phyloP scores from a whole-genome alignment of 2,888 invertebrate species.

The Holacanthella duospinosa region DNA sequence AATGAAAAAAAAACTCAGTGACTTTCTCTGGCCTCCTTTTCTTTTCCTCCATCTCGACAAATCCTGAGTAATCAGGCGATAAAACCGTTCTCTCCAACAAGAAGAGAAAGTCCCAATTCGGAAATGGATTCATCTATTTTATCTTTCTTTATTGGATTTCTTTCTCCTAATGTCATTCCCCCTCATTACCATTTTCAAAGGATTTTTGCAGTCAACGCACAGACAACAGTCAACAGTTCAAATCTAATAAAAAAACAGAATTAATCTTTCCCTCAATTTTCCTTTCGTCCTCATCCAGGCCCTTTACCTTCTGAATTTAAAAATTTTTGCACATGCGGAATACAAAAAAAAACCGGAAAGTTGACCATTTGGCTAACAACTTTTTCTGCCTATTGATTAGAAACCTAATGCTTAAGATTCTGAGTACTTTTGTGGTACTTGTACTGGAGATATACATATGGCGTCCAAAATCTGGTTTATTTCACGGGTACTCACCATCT shows the following conservation, averaged over 20 bases:
- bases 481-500: neutral
- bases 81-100: neutral
- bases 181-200: neutral
- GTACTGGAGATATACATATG: too few species aligned
- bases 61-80: constrained; percentile 4
- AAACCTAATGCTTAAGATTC: too few species aligned
- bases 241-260: constrained; percentile 3
- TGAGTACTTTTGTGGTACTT: too few species aligned
- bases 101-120: neutral
- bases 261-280: neutral
- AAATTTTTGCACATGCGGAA: neutral
- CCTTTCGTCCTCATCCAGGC: neutral
- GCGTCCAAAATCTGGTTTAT: neutral
- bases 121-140: constrained; percentile 5
- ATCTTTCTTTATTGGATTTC: constrained; percentile 1
- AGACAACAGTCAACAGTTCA: neutral
- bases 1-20: too few species aligned
- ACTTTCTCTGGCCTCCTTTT: too few species aligned
- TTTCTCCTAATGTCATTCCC: neutral
- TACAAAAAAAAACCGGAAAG: neutral
- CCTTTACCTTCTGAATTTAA: neutral
- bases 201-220: too few species aligned
- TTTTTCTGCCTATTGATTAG: too few species aligned
- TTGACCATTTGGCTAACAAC: too few species aligned
- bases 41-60: neutral